A percentile compares a stretch with the other conserved stretches of the same genome.
These are phyloP conservation scores for Lamellibrachia satsuma DNA, from an alignment of 2,888 invertebrate genomes.

Conservation along the genomic window DNA sequence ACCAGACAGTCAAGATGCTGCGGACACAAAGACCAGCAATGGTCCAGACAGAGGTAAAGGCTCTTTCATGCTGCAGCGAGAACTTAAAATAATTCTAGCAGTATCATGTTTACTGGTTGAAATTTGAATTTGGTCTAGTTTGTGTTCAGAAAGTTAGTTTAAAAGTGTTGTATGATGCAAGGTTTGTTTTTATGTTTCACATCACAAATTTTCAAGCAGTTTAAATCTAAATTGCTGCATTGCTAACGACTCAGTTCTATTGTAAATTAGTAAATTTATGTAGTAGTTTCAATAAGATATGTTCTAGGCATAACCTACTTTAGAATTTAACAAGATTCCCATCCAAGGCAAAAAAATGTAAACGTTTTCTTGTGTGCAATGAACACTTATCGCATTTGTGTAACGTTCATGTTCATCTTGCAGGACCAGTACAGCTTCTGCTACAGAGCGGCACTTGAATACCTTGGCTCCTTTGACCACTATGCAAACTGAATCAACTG, in stretches of 20 bases:
- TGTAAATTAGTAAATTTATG: background rate
- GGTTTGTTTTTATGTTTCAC: background rate
- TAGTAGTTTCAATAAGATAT: background rate
- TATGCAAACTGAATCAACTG: background rate
- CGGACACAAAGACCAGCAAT: constrained; percentile 98
- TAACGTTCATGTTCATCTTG: constrained; percentile 25
- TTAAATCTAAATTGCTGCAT: background rate
- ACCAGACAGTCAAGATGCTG: constrained; percentile 97
- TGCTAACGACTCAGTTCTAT: background rate
- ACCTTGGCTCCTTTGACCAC: constrained; percentile 96
- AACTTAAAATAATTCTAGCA: background rate
- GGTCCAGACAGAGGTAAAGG: constrained; percentile 96
- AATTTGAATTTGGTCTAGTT: background rate
- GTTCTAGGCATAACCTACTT: background rate
- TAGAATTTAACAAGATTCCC: background rate
- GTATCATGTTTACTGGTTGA: background rate
- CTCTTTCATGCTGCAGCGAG: background rate
- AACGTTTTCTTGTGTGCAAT: background rate
- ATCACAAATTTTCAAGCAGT: background rate
- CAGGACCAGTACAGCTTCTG: constrained; percentile 98
- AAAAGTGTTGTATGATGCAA: background rate
- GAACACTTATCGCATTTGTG: background rate
- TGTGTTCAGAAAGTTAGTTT: background rate
- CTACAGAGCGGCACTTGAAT: constrained; percentile 97
- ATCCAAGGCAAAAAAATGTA: background rate